Percentiles rank a stretch among this genome's conserved stretches.
These are phyloP conservation scores for Nezara viridula DNA, from an alignment of 2,888 invertebrate species.

Conservation along the genomic window DNA sequence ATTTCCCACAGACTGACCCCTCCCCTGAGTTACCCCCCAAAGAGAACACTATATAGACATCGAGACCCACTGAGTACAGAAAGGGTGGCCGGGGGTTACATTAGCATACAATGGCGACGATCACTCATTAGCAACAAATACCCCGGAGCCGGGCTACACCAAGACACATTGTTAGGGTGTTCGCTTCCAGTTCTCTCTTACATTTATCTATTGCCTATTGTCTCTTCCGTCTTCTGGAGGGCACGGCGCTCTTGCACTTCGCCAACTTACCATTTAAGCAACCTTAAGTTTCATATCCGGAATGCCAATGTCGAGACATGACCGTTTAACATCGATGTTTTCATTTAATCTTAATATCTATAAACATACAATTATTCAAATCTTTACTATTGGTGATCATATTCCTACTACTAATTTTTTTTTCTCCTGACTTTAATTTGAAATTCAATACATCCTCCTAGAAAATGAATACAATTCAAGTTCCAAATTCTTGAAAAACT, in stretches of 20 bases:
- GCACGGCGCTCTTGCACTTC: not conserved
- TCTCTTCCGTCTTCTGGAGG: not conserved
- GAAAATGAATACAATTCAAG: too few species aligned
- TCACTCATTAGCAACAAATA: conserved; percentile 48
- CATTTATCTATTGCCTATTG: conserved; percentile 46
- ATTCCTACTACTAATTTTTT: too few species aligned
- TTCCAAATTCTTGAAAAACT: too few species aligned
- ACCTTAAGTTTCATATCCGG: not conserved
- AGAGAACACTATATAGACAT: conserved; percentile 23
- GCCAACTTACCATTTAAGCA: not conserved
- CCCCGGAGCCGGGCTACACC: not conserved
- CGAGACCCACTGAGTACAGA: not conserved
- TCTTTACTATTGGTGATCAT: too few species aligned
- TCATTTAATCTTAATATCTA: too few species aligned
- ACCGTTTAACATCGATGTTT: too few species aligned
- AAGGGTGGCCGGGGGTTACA: conserved; percentile 1
- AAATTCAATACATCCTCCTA: too few species aligned
- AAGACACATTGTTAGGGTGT: conserved; percentile 27
- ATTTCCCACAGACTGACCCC: not conserved
- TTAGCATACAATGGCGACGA: conserved; percentile 44
- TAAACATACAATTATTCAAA: too few species aligned
- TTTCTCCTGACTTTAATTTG: too few species aligned
- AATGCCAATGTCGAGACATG: not conserved
- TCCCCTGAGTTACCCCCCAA: not conserved
- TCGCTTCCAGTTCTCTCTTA: not conserved